Base-by-base conservation (phyloP, 2,113 vertebrate genomes). In the Urocolius indicus region DNA sequence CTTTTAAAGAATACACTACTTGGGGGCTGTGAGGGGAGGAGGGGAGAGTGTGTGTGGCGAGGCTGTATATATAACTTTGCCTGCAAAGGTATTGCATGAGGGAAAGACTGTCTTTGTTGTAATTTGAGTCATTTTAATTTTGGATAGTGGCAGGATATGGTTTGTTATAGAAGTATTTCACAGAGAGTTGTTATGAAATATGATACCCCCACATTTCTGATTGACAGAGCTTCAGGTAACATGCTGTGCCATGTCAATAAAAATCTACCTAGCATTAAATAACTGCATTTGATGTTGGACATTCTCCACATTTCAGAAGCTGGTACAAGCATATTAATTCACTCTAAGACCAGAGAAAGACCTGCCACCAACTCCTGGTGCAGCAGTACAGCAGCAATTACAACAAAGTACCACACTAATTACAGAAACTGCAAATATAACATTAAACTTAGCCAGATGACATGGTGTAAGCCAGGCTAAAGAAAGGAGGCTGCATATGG, bases 211-310 rank as follows among this genome's bases (percentile, higher is more conserved):
- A 3, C 76, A 43, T 65, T 73, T 86, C 49, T 94, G 89, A 94
- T 51, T 95, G 88, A 79, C 89, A 61, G 27, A 73, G 68, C 45
- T 93, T 77, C 85, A 85, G 81, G 84, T 89, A 88, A 58, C 72
- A 57, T 29, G 67, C 80, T 88, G 90, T 93, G 78, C 55, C 65
- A 30, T 84, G 84, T 90, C 84, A 95, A 75, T 89, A 94, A 96
- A 96, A 96, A 90, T 69, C 88, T 90, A 77, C 79, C 90, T 94
- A 76, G 41, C 63, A 92, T 90, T 92, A 93, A 93, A 94, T 93
- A 96, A 86, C 85, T 93, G 68, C 75, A 62, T 86, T 92, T 94
- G 59, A 82, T 76, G 80, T 74, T 63, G 36, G 67, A 61, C 86
- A 88, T 88, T 80, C 36, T 94, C 46, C 38, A 15, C 89, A 80